Evolutionary conservation across 2,888 invertebrate species (phyloP), one percentile per base, ranked within the genome.

Genomic region (Drosophila formosana): DNA sequence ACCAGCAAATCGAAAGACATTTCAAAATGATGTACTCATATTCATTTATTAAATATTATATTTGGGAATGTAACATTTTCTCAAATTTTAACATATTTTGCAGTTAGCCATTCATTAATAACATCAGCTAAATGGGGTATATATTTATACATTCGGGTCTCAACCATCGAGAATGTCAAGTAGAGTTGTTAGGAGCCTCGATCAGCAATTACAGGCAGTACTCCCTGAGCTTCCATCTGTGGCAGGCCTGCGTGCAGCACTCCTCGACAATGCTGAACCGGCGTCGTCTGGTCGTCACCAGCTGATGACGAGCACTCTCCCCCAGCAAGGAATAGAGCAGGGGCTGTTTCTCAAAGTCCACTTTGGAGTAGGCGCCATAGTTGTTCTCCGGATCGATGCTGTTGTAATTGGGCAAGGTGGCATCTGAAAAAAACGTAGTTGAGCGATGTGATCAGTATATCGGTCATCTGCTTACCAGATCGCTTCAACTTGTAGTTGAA

Each of bases 211-310:
- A 34, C 8, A 43, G 53, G 56, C 91, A 91, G 49, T 90, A 91
- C 3, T 71, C 50, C 1, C 11, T n/a, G 0, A 91, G 65, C 25
- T 91, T 89, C 0, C 3, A 13, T 4, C 47, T 55, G 34, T 76
- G 53, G 57, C 91, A 91, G 2, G 78, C 23, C 26, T 88, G 88
- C 3, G 25, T 25, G 65, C 91, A 91, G 45, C 91, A 91, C 30
- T 91, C 88, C 25, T 91, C 88, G 46, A 72, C 65, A 52, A 88
- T 65, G 4, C 84, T 85, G 13, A 76, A 61, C 1, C 91, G 83
- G 8, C 87, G 83, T 5, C 82, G 75, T 4, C 91, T 84, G 3
- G 80, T 83, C 26, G 88, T 73, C 23, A 89, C 49, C 67, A 89
- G 32, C 1, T 73, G 58, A 11, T 71, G 3, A 7, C 7, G 61